These are phyloP conservation scores for Matsumurasca onukii DNA, from an alignment of 1,140 invertebrate genomes.

Conservation along the genomic window DNA sequence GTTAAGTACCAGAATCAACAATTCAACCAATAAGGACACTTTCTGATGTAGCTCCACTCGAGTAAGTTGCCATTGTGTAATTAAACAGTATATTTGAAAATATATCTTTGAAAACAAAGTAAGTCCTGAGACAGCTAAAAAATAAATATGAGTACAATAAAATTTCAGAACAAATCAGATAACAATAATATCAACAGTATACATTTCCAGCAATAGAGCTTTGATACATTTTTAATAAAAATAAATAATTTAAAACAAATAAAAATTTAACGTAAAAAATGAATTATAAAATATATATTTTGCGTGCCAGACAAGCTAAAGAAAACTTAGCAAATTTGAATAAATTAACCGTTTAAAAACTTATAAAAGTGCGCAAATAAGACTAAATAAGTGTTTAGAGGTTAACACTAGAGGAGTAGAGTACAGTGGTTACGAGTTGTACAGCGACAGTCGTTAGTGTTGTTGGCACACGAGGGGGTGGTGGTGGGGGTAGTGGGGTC, in stretches of 20 bases:
- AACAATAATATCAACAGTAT: background rate
- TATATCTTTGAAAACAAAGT: too few species aligned
- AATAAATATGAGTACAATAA: too few species aligned
- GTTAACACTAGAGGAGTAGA: background rate
- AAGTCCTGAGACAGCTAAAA: too few species aligned
- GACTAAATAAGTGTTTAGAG: background rate
- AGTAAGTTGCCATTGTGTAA: background rate
- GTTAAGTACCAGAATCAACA: constrained; percentile 7
- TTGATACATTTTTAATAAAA: background rate
- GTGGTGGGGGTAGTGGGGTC: constrained; percentile 15
- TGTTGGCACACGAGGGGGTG: background rate
- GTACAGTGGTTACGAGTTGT: background rate
- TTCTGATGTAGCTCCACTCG: background rate
- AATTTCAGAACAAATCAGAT: too few species aligned
- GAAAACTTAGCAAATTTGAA: background rate
- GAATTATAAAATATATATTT: background rate
- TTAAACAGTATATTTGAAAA: background rate
- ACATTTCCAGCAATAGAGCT: background rate
- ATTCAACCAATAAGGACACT: constrained; percentile 11
- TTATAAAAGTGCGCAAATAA: constrained; percentile 19
- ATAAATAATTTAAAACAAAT: background rate
- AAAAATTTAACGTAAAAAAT: background rate
- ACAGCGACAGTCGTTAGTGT: too few species aligned
- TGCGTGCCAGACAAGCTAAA: background rate
- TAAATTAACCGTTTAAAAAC: constrained; percentile 7